Conservation (phyloP, 1,140 invertebrate genomes). For the Aphelenchoides besseyi region DNA sequence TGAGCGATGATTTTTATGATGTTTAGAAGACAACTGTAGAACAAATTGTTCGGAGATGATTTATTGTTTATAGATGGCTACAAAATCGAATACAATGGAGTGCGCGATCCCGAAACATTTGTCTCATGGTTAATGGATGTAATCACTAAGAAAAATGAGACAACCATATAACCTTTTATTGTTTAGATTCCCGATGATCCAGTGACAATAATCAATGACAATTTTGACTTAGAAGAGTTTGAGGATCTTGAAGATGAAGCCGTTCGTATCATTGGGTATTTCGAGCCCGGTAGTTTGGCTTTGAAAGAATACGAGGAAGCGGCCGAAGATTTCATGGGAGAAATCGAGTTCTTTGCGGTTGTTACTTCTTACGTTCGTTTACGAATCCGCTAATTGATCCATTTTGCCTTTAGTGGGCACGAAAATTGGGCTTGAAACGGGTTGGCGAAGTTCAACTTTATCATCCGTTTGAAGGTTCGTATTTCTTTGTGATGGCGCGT, state of each 20-base stretch:
- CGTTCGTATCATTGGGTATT: constrained; percentile 62
- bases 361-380: constrained; percentile 56
- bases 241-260: constrained; percentile 59
- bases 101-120: constrained; percentile 61
- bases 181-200: constrained; percentile 61
- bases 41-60: too few relatives aligned
- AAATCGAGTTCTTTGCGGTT: constrained; percentile 62
- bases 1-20: too few relatives aligned
- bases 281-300: constrained; percentile 62
- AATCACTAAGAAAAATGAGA: not conserved
- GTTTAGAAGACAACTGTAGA: too few relatives aligned
- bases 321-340: constrained; percentile 62
- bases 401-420: constrained; percentile 53
- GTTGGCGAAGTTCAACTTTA: constrained; percentile 61
- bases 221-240: constrained; percentile 62
- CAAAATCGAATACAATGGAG: constrained; percentile 62
- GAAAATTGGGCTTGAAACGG: constrained; percentile 59
- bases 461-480: constrained; percentile 61
- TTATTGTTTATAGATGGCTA: too few relatives aligned
- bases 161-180: not conserved
- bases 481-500: too few relatives aligned
- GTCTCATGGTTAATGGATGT: constrained; percentile 63
- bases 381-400: not conserved
- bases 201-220: constrained; percentile 62
- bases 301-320: constrained; percentile 62